Evolutionary conservation across 1,140 invertebrate genomes (phyloP).

Genomic region (Sinonovacula constricta): DNA sequence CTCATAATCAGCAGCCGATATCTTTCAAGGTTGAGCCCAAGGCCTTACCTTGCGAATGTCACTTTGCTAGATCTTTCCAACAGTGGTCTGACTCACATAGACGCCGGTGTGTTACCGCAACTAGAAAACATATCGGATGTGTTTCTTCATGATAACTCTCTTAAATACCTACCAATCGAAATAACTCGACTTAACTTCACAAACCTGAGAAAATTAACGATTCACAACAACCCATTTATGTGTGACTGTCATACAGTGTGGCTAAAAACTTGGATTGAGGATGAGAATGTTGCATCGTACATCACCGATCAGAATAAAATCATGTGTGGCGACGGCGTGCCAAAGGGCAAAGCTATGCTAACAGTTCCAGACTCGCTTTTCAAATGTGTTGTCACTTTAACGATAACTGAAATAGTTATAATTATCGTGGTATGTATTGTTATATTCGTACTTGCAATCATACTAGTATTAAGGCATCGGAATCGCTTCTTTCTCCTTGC

Average conservation of each 20-base stretch:
- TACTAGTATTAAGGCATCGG: constrained; percentile 33
- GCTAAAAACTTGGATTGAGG: constrained; percentile 44
- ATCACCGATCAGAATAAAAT: constrained; percentile 33
- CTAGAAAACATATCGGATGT: not conserved
- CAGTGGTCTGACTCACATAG: not conserved
- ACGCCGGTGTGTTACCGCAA: not conserved
- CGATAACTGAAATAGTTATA: constrained; percentile 9
- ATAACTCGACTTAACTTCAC: constrained; percentile 3
- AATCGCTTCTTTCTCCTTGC: constrained; percentile 46
- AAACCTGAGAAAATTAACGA: constrained; percentile 16
- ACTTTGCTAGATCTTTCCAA: constrained; percentile 9
- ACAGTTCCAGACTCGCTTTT: constrained; percentile 17
- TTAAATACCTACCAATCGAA: not conserved
- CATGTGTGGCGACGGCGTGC: constrained; percentile 30
- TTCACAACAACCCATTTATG: constrained; percentile 47
- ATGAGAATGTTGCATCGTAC: constrained; percentile 12
- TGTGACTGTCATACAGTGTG: constrained; percentile 43
- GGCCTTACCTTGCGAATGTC: constrained; percentile 1
- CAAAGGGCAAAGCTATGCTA: constrained; percentile 17
- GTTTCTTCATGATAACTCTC: constrained; percentile 11
- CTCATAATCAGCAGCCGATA: not conserved
- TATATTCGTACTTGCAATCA: constrained; percentile 1
- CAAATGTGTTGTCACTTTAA: not conserved
- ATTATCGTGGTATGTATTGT: constrained; percentile 11
- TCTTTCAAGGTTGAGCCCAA: not conserved